These are phyloP conservation scores for Polymixis flavicincta DNA, from an alignment of 2,888 invertebrate species.

Conservation along the genomic window DNA sequence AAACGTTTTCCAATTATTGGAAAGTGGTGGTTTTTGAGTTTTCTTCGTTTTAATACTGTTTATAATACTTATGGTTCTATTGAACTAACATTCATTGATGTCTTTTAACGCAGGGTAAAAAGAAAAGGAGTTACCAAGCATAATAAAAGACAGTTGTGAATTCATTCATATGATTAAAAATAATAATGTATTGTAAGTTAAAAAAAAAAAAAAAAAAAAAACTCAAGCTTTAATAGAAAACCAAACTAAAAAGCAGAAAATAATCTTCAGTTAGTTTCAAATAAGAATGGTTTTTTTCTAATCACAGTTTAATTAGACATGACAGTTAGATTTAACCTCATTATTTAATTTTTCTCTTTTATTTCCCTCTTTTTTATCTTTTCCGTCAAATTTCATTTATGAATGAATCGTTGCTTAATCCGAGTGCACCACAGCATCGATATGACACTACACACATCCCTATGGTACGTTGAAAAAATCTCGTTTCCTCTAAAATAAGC, in stretches of 20 bases:
- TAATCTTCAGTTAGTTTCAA: too few species aligned
- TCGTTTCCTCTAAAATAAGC: slow-evolving; percentile 85
- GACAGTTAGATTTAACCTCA: too few species aligned
- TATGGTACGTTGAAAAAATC: slow-evolving; percentile 75
- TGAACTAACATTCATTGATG: not conserved
- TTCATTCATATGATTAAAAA: not conserved
- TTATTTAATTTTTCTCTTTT: too few species aligned
- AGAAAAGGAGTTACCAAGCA: not conserved
- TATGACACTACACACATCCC: slow-evolving; percentile 74
- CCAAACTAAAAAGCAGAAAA: too few species aligned
- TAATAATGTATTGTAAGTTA: too few species aligned
- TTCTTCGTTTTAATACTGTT: not conserved
- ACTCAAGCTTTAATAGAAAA: too few species aligned
- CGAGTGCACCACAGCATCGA: slow-evolving; percentile 57
- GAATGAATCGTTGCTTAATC: slow-evolving; percentile 40
- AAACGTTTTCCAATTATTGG: not conserved
- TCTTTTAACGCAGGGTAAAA: not conserved
- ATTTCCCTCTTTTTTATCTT: too few species aligned
- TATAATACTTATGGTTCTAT: not conserved
- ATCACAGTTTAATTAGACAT: too few species aligned
- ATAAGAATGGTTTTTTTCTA: too few species aligned
- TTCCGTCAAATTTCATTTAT: not conserved
- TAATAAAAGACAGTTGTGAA: not conserved
- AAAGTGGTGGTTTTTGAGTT: not conserved
- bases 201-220: too few species aligned